phyloP scores from a whole-genome alignment of 2,888 invertebrate species.

The Dioctria rufipes region DNA sequence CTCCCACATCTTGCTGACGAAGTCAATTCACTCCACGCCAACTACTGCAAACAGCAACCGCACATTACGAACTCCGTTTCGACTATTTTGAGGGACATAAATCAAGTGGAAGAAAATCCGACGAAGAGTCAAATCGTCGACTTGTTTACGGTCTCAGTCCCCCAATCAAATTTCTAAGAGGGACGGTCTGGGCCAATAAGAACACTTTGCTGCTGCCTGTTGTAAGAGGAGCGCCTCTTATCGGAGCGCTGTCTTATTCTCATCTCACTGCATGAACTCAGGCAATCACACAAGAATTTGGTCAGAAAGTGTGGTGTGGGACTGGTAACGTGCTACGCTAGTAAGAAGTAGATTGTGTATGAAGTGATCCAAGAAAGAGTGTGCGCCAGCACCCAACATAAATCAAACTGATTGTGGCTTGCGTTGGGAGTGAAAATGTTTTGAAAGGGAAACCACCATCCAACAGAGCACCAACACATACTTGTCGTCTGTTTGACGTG shows the following conservation, averaged over 20 bases:
- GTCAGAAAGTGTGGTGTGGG: not conserved
- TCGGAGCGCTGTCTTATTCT: not conserved
- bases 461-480: not conserved
- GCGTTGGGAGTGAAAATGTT: not conserved
- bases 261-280: not conserved
- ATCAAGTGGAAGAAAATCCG: slow-evolving; percentile 33
- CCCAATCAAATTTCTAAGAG: slow-evolving; percentile 59
- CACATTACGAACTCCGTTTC: not conserved
- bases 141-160: slow-evolving; percentile 51
- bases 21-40: slow-evolving; percentile 15
- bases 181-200: slow-evolving; percentile 58
- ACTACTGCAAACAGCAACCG: not conserved
- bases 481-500: slow-evolving; percentile 9
- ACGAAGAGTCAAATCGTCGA: slow-evolving; percentile 39
- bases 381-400: slow-evolving; percentile 30
- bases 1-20: slow-evolving; percentile 12
- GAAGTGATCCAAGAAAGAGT: slow-evolving; percentile 12
- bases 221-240: slow-evolving; percentile 28
- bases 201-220: slow-evolving; percentile 51
- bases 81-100: slow-evolving; percentile 20
- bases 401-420: slow-evolving; percentile 15
- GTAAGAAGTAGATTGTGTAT: not conserved
- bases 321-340: not conserved
- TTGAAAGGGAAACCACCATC: slow-evolving; percentile 15
- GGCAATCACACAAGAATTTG: not conserved